These are phyloP conservation scores for Lamprologus ornatipinnis DNA, from an alignment of 2,113 vertebrate species.

Conservation along the genomic window DNA sequence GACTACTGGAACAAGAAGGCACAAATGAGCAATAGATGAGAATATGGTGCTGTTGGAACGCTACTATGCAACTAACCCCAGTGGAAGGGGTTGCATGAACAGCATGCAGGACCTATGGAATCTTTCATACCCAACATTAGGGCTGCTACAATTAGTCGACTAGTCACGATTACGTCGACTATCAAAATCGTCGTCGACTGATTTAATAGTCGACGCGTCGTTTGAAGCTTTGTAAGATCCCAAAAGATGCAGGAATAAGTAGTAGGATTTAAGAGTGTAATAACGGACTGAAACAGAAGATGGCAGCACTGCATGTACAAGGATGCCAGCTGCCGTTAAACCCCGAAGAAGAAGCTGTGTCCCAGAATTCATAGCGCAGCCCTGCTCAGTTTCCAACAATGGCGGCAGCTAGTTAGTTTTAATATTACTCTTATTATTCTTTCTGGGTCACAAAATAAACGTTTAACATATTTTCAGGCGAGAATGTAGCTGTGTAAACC, in stretches of 20 bases:
- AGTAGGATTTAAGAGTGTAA: neutral
- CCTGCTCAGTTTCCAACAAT: too few species aligned
- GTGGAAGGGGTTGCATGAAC: neutral
- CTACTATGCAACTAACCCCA: neutral
- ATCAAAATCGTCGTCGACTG: neutral
- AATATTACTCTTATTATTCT: too few species aligned
- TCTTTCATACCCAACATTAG: neutral
- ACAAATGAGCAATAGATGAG: neutral
- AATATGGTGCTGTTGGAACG: neutral
- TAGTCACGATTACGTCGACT: neutral
- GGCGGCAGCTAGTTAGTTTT: too few species aligned
- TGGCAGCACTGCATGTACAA: neutral
- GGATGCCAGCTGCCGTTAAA: neutral
- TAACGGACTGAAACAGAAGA: neutral
- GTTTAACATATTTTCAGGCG: too few species aligned
- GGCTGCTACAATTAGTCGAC: neutral
- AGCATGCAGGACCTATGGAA: neutral
- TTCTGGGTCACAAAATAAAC: too few species aligned
- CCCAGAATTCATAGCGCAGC: too few species aligned
- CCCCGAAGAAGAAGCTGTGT: too few species aligned
- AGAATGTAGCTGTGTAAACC: too few species aligned
- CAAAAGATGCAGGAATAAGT: neutral
- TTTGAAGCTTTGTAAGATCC: neutral
- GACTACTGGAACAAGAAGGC: neutral
- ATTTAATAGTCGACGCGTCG: rapidly evolving